Base-by-base conservation (phyloP, 2,797 vertebrate genomes). In the Sitta carolinensis region DNA sequence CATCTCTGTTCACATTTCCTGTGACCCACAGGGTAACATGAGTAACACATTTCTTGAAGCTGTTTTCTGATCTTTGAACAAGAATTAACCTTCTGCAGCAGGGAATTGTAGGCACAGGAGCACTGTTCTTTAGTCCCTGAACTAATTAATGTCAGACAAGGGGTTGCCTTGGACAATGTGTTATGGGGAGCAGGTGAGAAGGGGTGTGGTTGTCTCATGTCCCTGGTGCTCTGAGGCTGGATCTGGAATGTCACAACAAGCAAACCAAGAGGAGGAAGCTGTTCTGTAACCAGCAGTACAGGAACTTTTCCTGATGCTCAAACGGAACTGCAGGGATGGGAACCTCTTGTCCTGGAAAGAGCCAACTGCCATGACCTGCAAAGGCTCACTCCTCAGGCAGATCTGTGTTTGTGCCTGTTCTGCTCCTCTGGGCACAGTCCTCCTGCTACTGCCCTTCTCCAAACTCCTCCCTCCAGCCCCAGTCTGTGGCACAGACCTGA, bases 11-110 rank as follows among this genome's bases (percentile, higher is more conserved):
- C 13, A 3, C 7, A 0, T 30, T 66, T 77, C 42, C 68, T 7
- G 26, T 68, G 58, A n/a, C 54, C 50, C 29, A 1, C 3, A 21
- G 42, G 23, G 29, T n/a, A 54, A 52, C 17, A 4, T 0, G 0
- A 80, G 23, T 34, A 42, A 63, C 4, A 1, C 6, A 1, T 45
- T 69, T 77, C 64, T 66, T 77, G 50, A 55, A 77, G 76, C 27
- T 55, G 34, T 18, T 51, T 74, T 76, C 36, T 83, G n/a, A 23
- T 63, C 52, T 45, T 67, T 57, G 73, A 55, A 38, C 4, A 51
- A 36, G 83, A 32, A 76, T 73, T 54, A 14, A 22, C 47, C 29
- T 70, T 2, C 38, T 34, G 38, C 75, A 54, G 58, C 29, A 27
- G 17, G 34, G 32, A 10, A 51, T 0, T 47, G 36, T 29, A 69